Percentiles rank a stretch among this genome's conserved stretches.
phyloP scores from a whole-genome alignment of 2,888 invertebrate species.

The Drosophila koepferae region DNA sequence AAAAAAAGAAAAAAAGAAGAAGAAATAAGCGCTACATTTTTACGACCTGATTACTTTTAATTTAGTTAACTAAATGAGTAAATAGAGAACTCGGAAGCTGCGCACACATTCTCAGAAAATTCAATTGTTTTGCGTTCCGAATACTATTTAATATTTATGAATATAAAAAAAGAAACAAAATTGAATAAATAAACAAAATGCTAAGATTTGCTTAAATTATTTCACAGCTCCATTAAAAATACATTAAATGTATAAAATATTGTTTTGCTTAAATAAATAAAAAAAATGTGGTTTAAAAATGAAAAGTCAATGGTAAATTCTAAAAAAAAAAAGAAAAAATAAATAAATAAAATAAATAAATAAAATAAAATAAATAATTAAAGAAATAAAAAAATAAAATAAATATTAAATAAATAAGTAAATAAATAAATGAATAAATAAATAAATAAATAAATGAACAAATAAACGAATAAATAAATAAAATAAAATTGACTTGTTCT shows the following conservation, averaged over 20 bases:
- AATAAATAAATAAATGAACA: too few relatives aligned
- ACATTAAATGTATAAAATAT: too few relatives aligned
- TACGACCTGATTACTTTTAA: constrained; percentile 31
- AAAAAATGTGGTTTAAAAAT: not conserved
- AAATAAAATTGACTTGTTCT: too few relatives aligned
- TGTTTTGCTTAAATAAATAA: not conserved
- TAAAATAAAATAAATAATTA: too few relatives aligned
- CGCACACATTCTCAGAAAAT: not conserved
- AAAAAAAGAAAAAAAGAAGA: not conserved
- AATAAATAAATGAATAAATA: too few relatives aligned
- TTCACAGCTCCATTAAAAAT: not conserved
- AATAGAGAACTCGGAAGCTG: not conserved
- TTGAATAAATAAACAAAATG: not conserved
- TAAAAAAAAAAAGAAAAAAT: too few relatives aligned
- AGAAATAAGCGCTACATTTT: not conserved
- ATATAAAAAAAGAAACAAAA: not conserved
- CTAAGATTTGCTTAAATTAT: not conserved
- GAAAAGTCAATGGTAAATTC: not conserved
- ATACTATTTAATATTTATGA: not conserved
- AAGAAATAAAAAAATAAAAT: not conserved
- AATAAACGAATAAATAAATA: too few relatives aligned
- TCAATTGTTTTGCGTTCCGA: not conserved
- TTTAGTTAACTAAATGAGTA: constrained; percentile 10
- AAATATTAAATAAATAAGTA: too few relatives aligned
- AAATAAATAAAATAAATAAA: too few relatives aligned